phyloP scores from a whole-genome alignment of 2,113 vertebrate species.

The Progne subis region DNA sequence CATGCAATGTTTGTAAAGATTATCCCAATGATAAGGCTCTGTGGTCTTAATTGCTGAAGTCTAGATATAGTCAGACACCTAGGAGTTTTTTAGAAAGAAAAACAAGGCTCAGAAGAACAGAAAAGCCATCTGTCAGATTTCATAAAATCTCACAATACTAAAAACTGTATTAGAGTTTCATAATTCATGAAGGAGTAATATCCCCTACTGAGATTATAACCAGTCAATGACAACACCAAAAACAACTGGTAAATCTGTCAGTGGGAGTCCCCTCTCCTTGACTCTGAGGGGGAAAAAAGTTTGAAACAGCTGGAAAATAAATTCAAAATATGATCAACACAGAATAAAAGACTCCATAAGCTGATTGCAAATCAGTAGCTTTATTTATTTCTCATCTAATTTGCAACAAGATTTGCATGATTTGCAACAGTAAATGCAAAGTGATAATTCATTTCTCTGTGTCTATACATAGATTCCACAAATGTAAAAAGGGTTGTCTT shows the following conservation, averaged over 20 bases:
- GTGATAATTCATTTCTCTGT: neutral
- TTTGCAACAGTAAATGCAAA: neutral
- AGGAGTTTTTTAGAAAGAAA: neutral
- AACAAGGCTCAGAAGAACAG: slow-evolving; percentile 5
- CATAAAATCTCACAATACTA: neutral
- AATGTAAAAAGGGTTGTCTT: neutral
- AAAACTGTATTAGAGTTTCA: slow-evolving; percentile 6
- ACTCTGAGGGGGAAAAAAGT: neutral
- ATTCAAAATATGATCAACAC: neutral
- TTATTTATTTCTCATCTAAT: neutral
- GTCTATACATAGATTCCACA: neutral
- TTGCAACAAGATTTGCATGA: neutral
- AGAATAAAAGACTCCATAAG: neutral
- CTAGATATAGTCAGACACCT: neutral
- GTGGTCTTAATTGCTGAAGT: slow-evolving; percentile 13
- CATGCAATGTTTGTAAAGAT: neutral
- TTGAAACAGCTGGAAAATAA: slow-evolving; percentile 1
- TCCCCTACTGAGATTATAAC: slow-evolving; percentile 11
- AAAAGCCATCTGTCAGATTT: slow-evolving; percentile 22
- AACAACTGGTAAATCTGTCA: slow-evolving; percentile 16
- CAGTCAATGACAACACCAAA: slow-evolving; percentile 25
- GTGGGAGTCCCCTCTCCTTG: neutral
- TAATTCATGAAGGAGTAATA: slow-evolving; percentile 42
- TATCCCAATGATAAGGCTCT: neutral
- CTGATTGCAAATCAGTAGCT: neutral